Conservation (phyloP, 2,797 vertebrate species). For the Momotus momota region DNA sequence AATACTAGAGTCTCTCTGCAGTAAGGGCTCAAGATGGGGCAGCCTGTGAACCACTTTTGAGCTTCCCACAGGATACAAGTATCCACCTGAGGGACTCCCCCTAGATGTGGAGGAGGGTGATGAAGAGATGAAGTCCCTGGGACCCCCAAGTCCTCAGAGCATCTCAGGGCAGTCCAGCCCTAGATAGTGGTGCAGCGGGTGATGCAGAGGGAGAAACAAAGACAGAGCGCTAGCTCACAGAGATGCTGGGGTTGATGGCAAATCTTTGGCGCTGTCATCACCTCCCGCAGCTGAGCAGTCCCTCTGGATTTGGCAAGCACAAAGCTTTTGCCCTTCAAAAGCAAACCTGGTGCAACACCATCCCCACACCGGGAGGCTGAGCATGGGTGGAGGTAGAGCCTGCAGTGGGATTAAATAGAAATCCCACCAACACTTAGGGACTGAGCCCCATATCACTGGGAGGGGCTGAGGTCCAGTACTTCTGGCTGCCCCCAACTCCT, state of each 20-base stretch:
- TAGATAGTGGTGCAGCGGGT: not conserved
- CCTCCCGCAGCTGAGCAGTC: accelerated
- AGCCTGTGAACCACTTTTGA: accelerated
- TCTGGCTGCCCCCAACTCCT: not conserved
- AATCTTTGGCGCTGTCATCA: not conserved
- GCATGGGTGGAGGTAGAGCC: not conserved
- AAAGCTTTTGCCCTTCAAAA: not conserved
- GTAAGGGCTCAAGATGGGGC: accelerated
- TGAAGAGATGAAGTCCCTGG: not conserved
- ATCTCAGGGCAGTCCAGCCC: not conserved
- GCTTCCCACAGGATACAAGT: accelerated
- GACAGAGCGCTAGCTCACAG: accelerated
- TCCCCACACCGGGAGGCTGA: accelerated
- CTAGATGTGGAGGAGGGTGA: not conserved
- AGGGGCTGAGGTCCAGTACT: not conserved
- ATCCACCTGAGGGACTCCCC: accelerated
- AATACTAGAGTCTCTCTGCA: not conserved
- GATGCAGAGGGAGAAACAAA: too few species aligned
- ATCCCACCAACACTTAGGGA: not conserved
- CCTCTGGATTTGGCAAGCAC: not conserved
- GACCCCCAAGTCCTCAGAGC: not conserved
- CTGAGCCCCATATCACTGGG: not conserved
- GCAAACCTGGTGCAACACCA: not conserved
- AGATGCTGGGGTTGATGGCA: too few species aligned
- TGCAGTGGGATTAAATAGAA: not conserved